phyloP scores from a whole-genome alignment of 1,140 invertebrate genomes.

The Saccostrea echinata region DNA sequence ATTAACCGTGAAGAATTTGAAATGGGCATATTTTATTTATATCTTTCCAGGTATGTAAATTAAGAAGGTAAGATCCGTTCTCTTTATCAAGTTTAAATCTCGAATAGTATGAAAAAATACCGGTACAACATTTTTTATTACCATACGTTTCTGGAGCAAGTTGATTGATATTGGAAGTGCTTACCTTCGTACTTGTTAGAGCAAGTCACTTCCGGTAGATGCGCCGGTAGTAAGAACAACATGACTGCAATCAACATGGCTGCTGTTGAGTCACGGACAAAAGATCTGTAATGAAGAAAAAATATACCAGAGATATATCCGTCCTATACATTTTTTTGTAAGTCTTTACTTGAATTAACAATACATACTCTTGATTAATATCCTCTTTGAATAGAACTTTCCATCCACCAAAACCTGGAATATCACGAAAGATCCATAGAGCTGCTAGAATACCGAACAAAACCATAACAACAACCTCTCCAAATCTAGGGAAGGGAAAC shows the following conservation, averaged over 20 bases:
- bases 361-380: not conserved
- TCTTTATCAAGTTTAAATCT: too few species aligned
- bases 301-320: not conserved
- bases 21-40: too few species aligned
- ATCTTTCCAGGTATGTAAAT: too few species aligned
- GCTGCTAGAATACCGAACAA: constrained; percentile 89
- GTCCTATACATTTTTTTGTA: not conserved
- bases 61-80: too few species aligned
- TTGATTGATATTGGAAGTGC: too few species aligned
- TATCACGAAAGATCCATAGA: constrained; percentile 93
- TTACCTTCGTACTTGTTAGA: constrained; percentile 49
- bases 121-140: too few species aligned
- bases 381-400: constrained; percentile 73
- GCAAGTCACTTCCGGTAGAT: constrained; percentile 61
- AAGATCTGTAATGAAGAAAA: constrained; percentile 36
- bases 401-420: constrained; percentile 91
- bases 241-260: constrained; percentile 65
- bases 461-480: constrained; percentile 87
- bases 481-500: constrained; percentile 79
- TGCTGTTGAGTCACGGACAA: constrained; percentile 65
- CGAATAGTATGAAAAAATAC: too few species aligned
- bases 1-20: too few species aligned
- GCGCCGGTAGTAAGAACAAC: constrained; percentile 65
- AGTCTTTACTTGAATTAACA: not conserved
- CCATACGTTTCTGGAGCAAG: too few species aligned